Evolutionary conservation across 2,888 invertebrate species (phyloP).

Genomic region (Phasia obesa): DNA sequence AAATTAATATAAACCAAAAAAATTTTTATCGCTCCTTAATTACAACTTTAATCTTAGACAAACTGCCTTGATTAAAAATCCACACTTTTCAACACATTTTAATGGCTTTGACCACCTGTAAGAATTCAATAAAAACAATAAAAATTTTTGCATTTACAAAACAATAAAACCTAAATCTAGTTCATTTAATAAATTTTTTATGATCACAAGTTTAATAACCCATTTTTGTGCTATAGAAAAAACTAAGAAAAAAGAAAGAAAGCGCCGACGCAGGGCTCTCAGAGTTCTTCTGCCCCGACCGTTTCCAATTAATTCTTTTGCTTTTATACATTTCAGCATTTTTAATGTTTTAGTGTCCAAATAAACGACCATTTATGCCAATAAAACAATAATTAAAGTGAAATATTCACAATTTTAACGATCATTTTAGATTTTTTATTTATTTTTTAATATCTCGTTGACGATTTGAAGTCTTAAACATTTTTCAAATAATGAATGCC

Average conservation of each 20-base stretch:
- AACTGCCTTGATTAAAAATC: neutral
- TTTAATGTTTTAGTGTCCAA: conserved; percentile 45
- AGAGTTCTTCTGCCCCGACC: neutral
- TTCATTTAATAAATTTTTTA: conserved; percentile 13
- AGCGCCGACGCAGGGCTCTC: conserved; percentile 16
- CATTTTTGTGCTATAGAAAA: neutral
- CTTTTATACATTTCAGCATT: neutral
- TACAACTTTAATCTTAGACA: neutral
- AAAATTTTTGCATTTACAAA: conserved; percentile 4
- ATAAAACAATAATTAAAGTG: conserved; percentile 65
- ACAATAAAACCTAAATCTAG: neutral
- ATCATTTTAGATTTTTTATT: conserved; percentile 32
- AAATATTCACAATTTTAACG: conserved; percentile 61
- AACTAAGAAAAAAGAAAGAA: conserved; percentile 1
- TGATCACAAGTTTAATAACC: conserved; percentile 18
- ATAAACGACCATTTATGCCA: conserved; percentile 64
- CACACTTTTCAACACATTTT: conserved; percentile 7
- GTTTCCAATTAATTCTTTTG: neutral
- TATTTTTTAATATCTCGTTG: conserved; percentile 20
- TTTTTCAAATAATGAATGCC: conserved; percentile 6
- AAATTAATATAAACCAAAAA: neutral
- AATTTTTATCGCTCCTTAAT: no score
- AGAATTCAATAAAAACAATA: conserved; percentile 3
- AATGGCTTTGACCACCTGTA: conserved; percentile 8
- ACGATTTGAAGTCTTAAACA: conserved; percentile 26